Evolutionary conservation across 2,797 vertebrate species (phyloP).

Genomic region (Sebastes kiyomatsui): DNA sequence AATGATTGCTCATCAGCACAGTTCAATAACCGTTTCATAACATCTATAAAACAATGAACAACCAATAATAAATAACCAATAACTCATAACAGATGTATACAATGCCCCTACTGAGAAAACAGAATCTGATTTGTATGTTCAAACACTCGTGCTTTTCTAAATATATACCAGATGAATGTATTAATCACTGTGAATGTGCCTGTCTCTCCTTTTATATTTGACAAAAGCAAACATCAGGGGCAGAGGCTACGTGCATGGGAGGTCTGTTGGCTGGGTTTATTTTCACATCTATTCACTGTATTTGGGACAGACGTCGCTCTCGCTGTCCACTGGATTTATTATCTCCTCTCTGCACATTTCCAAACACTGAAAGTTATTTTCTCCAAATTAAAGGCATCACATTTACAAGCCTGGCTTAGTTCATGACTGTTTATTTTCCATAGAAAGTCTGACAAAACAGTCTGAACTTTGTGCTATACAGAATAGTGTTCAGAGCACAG

Average conservation of each 20-base stretch:
- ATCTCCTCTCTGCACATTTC: constrained; percentile 16
- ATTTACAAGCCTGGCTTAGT: constrained; percentile 10
- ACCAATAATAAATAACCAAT: neutral
- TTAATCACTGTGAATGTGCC: neutral
- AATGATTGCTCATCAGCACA: neutral
- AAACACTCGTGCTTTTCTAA: neutral
- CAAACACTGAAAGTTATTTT: constrained; percentile 21
- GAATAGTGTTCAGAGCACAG: neutral
- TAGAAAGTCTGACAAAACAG: constrained; percentile 26
- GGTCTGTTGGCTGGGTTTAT: constrained; percentile 23
- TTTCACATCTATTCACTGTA: constrained; percentile 28
- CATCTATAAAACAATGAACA: neutral
- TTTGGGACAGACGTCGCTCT: constrained; percentile 4
- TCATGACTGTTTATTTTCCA: constrained; percentile 7
- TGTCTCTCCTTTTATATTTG: constrained; percentile 10
- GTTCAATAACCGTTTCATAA: neutral
- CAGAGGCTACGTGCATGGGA: neutral
- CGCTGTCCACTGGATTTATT: constrained; percentile 10
- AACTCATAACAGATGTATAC: neutral
- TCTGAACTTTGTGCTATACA: neutral
- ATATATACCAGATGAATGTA: neutral
- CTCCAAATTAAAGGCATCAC: neutral
- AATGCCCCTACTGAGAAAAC: neutral
- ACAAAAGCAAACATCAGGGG: constrained; percentile 30
- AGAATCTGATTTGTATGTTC: neutral